Evolutionary conservation across 2,888 invertebrate species (phyloP).

Genomic region (Agriotes lineatus): DNA sequence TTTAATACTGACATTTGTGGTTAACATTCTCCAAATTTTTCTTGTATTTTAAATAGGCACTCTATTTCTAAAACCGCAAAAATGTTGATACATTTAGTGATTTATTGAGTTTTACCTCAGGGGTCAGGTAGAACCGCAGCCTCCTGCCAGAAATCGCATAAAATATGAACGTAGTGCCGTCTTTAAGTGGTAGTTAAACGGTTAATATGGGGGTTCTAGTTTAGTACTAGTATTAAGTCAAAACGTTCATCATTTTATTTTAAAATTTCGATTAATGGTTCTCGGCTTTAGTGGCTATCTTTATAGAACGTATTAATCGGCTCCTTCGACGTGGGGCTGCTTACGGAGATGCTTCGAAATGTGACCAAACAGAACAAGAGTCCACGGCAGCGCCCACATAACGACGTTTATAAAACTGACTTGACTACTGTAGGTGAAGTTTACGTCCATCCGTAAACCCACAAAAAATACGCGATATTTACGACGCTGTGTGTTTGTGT

Average conservation of each 20-base stretch:
- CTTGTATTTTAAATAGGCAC: not conserved
- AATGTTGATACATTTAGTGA: slow-evolving; percentile 23
- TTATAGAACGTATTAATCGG: not conserved
- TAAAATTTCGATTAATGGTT: not conserved
- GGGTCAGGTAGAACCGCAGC: slow-evolving; percentile 28
- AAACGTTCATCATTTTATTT: not conserved
- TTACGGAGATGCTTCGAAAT: slow-evolving; percentile 5
- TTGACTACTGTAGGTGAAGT: slow-evolving; percentile 33
- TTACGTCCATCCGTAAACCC: slow-evolving; percentile 31
- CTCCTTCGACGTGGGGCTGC: too few species aligned
- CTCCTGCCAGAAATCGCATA: slow-evolving; percentile 16
- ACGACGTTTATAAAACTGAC: slow-evolving; percentile 30
- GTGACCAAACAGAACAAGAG: slow-evolving; percentile 14
- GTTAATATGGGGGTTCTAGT: not conserved
- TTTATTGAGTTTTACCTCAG: slow-evolving; percentile 17
- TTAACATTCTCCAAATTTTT: slow-evolving; percentile 23
- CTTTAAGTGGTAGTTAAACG: not conserved
- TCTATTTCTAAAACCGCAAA: slow-evolving; percentile 23
- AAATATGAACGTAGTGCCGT: not conserved
- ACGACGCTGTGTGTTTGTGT: slow-evolving; percentile 20
- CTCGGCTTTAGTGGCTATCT: too few species aligned
- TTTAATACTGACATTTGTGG: not conserved
- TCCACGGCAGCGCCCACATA: slow-evolving; percentile 21
- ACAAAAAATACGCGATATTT: slow-evolving; percentile 28
- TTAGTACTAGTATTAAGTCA: not conserved